phyloP scores from a whole-genome alignment of 1,140 invertebrate genomes.

The Bombus huntii region DNA sequence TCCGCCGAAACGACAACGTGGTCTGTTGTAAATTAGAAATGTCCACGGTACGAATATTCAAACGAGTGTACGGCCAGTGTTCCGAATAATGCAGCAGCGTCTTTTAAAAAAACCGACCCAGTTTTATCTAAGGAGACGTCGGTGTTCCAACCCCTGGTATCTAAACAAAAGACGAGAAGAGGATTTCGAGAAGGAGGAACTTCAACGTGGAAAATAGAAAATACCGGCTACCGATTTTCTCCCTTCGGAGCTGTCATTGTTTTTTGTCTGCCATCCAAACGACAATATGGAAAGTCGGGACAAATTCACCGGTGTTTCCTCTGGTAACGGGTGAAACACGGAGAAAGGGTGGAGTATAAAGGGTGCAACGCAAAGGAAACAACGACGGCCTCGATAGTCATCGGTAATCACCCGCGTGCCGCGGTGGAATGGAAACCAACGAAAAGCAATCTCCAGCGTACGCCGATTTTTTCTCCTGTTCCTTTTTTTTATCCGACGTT shows the following conservation, averaged over 20 bases:
- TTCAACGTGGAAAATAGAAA: neutral
- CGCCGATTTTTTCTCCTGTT: too few relatives aligned
- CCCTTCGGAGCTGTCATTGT: slow-evolving; percentile 8
- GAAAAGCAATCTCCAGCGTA: slow-evolving; percentile 15
- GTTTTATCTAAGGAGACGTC: neutral
- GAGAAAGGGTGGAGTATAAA: neutral
- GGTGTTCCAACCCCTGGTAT: neutral
- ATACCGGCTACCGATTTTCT: neutral
- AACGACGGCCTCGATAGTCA: slow-evolving; percentile 29
- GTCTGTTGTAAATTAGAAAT: neutral
- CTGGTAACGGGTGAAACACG: neutral
- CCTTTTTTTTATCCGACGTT: neutral
- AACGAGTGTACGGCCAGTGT: neutral
- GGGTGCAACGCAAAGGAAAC: slow-evolving; percentile 33
- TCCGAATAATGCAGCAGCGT: neutral
- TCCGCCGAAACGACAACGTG: neutral
- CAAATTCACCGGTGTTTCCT: slow-evolving; percentile 6
- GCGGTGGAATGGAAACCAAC: neutral
- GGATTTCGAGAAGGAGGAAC: neutral
- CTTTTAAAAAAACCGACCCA: slow-evolving; percentile 4
- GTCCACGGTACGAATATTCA: neutral
- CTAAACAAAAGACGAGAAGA: neutral
- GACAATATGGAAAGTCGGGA: slow-evolving; percentile 15
- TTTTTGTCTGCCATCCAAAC: slow-evolving; percentile 7
- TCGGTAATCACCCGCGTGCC: slow-evolving; percentile 23